A percentile compares a stretch with the other conserved stretches of the same genome.
These are phyloP conservation scores for Mystacides longicornis DNA, from an alignment of 2,888 invertebrate species.

Conservation along the genomic window DNA sequence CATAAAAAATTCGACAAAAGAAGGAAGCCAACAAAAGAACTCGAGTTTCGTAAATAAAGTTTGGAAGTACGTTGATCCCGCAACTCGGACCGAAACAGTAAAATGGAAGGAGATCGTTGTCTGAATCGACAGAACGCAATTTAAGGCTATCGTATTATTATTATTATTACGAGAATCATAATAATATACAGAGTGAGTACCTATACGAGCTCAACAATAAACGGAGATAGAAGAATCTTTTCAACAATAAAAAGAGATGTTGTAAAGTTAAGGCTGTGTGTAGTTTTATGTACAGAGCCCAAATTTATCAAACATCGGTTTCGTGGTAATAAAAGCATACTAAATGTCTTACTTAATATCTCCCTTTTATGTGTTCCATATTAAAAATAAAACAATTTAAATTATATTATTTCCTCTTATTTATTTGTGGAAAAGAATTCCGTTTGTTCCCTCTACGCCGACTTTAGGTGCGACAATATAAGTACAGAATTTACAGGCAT, in stretches of 20 bases:
- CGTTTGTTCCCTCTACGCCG: no score
- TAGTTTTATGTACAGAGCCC: not conserved
- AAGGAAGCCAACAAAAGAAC: no score
- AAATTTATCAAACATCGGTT: not conserved
- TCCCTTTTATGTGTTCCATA: not conserved
- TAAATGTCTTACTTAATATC: conserved; percentile 1
- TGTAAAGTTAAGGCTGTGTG: not conserved
- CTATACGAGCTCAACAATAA: not conserved
- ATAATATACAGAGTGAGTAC: not conserved
- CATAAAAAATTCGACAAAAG: no score
- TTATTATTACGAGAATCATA: no score
- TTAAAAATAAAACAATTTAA: not conserved
- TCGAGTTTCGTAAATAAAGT: no score
- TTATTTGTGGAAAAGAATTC: no score
- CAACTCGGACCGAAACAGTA: not conserved
- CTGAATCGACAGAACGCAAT: not conserved
- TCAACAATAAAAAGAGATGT: not conserved
- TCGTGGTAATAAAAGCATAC: conserved; percentile 1
- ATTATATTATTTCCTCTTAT: no score
- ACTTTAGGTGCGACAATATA: no score
- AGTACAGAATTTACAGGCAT: no score
- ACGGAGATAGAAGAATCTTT: not conserved
- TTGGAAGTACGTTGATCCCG: not conserved
- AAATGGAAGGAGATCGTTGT: not conserved
- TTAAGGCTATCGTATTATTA: no score